Conservation (phyloP, 92 coral and sea anemone species). For the Zoanthus sansibaricus region DNA sequence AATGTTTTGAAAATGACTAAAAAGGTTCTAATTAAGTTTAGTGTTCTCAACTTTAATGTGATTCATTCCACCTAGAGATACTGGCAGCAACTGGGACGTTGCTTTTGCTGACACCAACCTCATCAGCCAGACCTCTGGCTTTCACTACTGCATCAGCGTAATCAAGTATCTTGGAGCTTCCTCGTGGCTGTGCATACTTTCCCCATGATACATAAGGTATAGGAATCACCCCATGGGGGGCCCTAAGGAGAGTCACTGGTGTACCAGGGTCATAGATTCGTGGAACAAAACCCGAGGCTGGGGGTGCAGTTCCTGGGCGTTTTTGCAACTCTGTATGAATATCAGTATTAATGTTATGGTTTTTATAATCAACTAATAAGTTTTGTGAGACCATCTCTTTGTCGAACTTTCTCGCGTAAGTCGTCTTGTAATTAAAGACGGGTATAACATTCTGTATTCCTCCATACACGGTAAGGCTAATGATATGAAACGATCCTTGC, state of each 20-base stretch:
- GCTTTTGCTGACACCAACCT: slow-evolving; percentile 57
- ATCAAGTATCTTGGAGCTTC: slow-evolving; percentile 78
- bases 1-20: too few relatives aligned
- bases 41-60: too few relatives aligned
- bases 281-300: slow-evolving; percentile 76
- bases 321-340: slow-evolving; percentile 5
- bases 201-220: slow-evolving; percentile 85
- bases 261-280: slow-evolving; percentile 69
- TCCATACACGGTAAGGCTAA: slow-evolving; percentile 81
- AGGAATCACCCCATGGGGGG: slow-evolving; percentile 83
- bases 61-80: too few relatives aligned
- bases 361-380: slow-evolving; percentile 1
- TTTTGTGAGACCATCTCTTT: slow-evolving; percentile 64
- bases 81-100: slow-evolving; percentile 93
- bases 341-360: slow-evolving; percentile 11
- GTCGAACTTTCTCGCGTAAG: slow-evolving; percentile 66
- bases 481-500: slow-evolving; percentile 87
- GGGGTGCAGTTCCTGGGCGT: slow-evolving; percentile 89
- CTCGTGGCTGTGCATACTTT: slow-evolving; percentile 58
- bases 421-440: slow-evolving; percentile 78
- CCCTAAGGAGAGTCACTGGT: slow-evolving; percentile 64
- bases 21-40: too few relatives aligned
- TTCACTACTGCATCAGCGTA: slow-evolving; percentile 95
- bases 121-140: slow-evolving; percentile 89
- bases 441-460: slow-evolving; percentile 86